phyloP scores from a whole-genome alignment of 2,113 vertebrate genomes.

The Zapornia atra region DNA sequence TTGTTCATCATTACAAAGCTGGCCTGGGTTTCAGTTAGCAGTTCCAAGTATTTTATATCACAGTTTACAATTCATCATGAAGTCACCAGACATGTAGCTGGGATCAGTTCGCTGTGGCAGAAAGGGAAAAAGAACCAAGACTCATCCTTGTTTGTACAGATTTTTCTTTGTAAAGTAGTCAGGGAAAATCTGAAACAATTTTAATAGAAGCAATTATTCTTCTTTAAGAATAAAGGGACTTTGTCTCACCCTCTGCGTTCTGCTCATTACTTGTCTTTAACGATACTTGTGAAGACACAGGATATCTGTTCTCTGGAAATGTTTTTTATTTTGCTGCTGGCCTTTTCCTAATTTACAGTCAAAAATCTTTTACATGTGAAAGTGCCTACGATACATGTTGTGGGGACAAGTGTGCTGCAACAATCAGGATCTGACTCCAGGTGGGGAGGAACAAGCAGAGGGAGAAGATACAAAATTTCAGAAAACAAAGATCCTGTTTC shows the following conservation, averaged over 20 bases:
- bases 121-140: background rate
- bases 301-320: constrained; percentile 31
- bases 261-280: constrained; percentile 31
- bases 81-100: constrained; percentile 18
- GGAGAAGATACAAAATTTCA: constrained; percentile 23
- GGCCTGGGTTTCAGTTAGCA: constrained; percentile 24
- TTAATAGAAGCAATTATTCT: constrained; percentile 44
- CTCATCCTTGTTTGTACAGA: constrained; percentile 31
- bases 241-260: constrained; percentile 11
- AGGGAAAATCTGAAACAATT: constrained; percentile 42
- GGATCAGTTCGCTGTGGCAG: constrained; percentile 9
- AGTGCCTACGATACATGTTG: background rate
- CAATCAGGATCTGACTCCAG: background rate
- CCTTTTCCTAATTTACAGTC: background rate
- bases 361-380: background rate
- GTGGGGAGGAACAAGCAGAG: background rate
- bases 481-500: constrained; percentile 63
- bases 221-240: background rate
- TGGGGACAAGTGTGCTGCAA: background rate
- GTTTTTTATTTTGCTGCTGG: background rate
- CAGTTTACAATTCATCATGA: constrained; percentile 34
- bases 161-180: constrained; percentile 49
- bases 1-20: constrained; percentile 36
- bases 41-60: constrained; percentile 43
- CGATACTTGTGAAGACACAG: background rate